Base-by-base conservation (phyloP, 2,797 vertebrate species). In the Falco biarmicus region DNA sequence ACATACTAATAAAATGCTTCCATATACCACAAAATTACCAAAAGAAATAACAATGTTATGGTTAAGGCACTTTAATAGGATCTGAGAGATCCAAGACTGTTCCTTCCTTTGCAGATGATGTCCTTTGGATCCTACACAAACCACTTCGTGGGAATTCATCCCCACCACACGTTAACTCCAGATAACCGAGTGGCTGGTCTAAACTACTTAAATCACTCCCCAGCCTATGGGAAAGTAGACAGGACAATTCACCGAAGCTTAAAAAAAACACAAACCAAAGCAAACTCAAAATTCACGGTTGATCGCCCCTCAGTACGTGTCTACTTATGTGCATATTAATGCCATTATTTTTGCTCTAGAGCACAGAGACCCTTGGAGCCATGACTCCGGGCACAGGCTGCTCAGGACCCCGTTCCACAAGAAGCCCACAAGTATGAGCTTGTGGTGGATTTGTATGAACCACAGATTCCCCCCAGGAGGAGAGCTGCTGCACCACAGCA, bases 321-420 rank as follows among this genome's bases (percentile, higher is more conserved):
- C 43, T 39, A 16, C 13, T 48, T 19, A 9, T 2, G 7, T 1
- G 18, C 11, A 3, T 2, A 13, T 12, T 5, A 48, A 32, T 8
- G 29, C 28, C 8, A 2, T 10, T 45, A 7, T 17, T 7, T 41
- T 31, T 4, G 21, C 56, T 57, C 43, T 15, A 2, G 60, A 56
- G 54, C 60, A 15, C 26, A 2, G 14, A 4, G 53, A 43, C 6
- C 65, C 32, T 7, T 5, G 43, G 18, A 45, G 68, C 43, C 74
- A 28, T 1, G 2, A 19, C 21, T 29, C 18, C 32, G 4, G 0
- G 39, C 25, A 6, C 18, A 9, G 19, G 66, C 32, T 15, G 14
- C 3, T 24, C 1, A 14, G 60, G 89, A 56, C 11, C 32, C 4
- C 9, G 59, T 37, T 53, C 59, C 65, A 28, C 43, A 15, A 6